Base-by-base conservation (phyloP, 2,888 invertebrate species). In the Unio delphinus region DNA sequence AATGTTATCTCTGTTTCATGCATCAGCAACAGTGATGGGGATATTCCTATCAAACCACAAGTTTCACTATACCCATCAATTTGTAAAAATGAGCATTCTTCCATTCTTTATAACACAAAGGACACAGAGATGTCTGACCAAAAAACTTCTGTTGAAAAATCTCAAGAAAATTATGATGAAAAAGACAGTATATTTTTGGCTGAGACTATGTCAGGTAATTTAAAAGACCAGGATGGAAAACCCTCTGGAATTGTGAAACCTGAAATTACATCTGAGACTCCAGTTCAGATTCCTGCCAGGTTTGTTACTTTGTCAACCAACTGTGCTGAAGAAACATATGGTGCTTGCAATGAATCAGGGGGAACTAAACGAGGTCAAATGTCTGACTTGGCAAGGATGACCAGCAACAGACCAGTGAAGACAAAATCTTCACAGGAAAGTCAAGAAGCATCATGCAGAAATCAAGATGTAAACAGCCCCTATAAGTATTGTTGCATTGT, bases 401-500 rank as follows among this genome's bases (percentile, higher is more conserved):
- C 72, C 17, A 72, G 72, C 61, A 72, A 61, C 65, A 74, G 70
- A 64, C 66, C 65, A 30, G n/a, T 23, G 64, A 67, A 28, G 58
- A 64, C 4, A 64, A 65, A 58, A 58, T 55, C 23, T 55, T 28
- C n/a, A 61, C 30, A 15, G 60, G 30, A 6, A 72, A 26, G 45
- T 45, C 45, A 45, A 61, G 64, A 20, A 28, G 58, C 55, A 34
- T 55, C 65, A 20, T 60, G 23, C 3, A 28, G 56, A 34, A 62
- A 54, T 23, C 26, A 30, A 34, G 2, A 26, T 45, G 57, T 18
- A 4, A 8, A n/a, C 8, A n/a, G 60, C 55, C 20, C 72, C 2
- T 72, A 74, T 63, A 57, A 55, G 1, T 80, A 70, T 69, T 81
- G 71, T 62, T 86, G 85, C 58, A 55, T 69, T 1, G 72, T 78